These are phyloP conservation scores for Trachelus stipa DNA, from an alignment of 2,888 invertebrate genomes.

Conservation along the genomic window DNA sequence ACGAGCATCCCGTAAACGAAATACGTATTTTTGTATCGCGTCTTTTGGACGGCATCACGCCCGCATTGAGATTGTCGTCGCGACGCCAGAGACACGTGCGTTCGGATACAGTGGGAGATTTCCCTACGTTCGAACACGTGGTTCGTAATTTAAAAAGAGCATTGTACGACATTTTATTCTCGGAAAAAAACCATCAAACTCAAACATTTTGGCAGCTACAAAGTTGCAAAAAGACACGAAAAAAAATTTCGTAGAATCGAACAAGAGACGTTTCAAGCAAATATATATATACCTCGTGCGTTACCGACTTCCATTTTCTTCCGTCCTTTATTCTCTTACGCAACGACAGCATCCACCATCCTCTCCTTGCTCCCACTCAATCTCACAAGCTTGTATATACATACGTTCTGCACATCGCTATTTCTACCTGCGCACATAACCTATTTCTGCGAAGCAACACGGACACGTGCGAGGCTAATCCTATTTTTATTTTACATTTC, in stretches of 20 bases:
- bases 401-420: neutral
- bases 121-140: neutral
- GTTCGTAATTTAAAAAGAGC: neutral
- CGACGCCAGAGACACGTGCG: neutral
- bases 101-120: neutral
- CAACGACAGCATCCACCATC: neutral
- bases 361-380: neutral
- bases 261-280: neutral
- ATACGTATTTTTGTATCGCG: conserved; percentile 3
- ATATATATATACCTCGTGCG: neutral
- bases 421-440: neutral
- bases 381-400: neutral
- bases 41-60: conserved; percentile 7
- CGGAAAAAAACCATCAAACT: neutral
- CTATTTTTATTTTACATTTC: neutral
- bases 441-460: neutral
- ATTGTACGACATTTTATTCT: neutral
- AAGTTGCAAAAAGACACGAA: neutral
- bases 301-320: neutral
- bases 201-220: neutral
- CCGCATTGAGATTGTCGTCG: neutral
- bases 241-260: neutral
- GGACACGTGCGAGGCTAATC: neutral
- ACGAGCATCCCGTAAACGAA: neutral
- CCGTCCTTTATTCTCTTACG: neutral